phyloP scores from a whole-genome alignment of 1,140 invertebrate genomes.

The Papilio helenus region DNA sequence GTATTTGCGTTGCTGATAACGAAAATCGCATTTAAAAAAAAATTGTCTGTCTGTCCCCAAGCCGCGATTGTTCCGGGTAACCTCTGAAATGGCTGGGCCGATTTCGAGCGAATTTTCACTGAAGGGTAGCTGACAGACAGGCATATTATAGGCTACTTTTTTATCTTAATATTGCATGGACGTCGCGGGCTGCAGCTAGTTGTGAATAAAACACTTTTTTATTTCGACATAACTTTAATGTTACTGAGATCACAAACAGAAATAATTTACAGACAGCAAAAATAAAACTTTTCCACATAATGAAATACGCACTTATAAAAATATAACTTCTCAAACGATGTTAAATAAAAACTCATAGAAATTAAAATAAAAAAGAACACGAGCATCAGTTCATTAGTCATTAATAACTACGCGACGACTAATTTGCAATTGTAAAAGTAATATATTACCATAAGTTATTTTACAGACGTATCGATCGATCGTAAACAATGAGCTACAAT shows the following conservation, averaged over 20 bases:
- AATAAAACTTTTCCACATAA: slow-evolving; percentile 47
- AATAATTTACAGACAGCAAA: slow-evolving; percentile 62
- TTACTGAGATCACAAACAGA: slow-evolving; percentile 77
- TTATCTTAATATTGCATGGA: too few relatives aligned
- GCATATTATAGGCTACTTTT: too few relatives aligned
- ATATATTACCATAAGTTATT: slow-evolving; percentile 24
- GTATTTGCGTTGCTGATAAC: too few relatives aligned
- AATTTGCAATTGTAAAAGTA: slow-evolving; percentile 29
- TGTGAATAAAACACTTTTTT: slow-evolving; percentile 43
- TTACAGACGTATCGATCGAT: slow-evolving; percentile 27
- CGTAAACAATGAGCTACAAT: background rate
- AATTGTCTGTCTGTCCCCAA: too few relatives aligned
- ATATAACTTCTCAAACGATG: slow-evolving; percentile 36
- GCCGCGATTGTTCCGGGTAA: too few relatives aligned
- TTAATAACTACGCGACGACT: slow-evolving; percentile 34
- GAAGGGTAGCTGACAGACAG: too few relatives aligned
- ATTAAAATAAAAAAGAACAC: background rate
- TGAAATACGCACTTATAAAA: slow-evolving; percentile 48
- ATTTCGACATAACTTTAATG: slow-evolving; percentile 70
- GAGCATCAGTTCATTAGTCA: background rate
- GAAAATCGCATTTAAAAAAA: too few relatives aligned
- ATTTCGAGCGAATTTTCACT: too few relatives aligned
- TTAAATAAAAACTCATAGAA: slow-evolving; percentile 12
- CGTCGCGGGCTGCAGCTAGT: too few relatives aligned
- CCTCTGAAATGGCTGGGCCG: too few relatives aligned